Conservation (phyloP, 2,113 vertebrate species). For the Xenus cinereus region DNA sequence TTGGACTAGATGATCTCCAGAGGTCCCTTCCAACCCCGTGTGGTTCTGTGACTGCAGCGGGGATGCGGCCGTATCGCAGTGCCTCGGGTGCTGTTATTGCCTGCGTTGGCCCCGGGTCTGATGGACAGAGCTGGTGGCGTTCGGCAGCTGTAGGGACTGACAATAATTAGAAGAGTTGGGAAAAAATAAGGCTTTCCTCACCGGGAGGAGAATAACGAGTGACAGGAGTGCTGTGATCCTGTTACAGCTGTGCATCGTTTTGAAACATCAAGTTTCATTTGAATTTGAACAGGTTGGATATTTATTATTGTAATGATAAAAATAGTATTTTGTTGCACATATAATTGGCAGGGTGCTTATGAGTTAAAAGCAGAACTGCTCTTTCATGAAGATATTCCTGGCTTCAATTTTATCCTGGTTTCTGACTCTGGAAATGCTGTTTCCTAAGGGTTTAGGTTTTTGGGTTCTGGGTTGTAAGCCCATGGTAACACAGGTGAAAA, state of each 20-base stretch:
- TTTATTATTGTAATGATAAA: not conserved
- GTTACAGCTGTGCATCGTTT: fast-evolving
- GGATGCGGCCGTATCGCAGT: fast-evolving
- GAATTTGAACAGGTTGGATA: fast-evolving
- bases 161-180: not conserved
- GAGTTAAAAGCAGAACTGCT: not conserved
- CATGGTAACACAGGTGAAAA: fast-evolving
- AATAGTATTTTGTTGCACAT: not conserved
- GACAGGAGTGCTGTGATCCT: not conserved
- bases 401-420: not conserved
- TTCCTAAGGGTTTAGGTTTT: not conserved
- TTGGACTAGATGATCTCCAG: too few species aligned
- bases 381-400: not conserved
- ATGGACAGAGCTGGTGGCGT: not conserved
- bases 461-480: not conserved
- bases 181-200: not conserved
- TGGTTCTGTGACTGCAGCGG: fast-evolving
- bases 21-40: too few species aligned
- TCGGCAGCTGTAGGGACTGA: not conserved
- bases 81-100: not conserved
- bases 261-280: fast-evolving
- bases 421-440: not conserved
- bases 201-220: not conserved
- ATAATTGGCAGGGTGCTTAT: not conserved
- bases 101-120: not conserved